These are phyloP conservation scores for Eupeodes latifasciatus DNA, from an alignment of 2,888 invertebrate genomes.

Conservation along the genomic window DNA sequence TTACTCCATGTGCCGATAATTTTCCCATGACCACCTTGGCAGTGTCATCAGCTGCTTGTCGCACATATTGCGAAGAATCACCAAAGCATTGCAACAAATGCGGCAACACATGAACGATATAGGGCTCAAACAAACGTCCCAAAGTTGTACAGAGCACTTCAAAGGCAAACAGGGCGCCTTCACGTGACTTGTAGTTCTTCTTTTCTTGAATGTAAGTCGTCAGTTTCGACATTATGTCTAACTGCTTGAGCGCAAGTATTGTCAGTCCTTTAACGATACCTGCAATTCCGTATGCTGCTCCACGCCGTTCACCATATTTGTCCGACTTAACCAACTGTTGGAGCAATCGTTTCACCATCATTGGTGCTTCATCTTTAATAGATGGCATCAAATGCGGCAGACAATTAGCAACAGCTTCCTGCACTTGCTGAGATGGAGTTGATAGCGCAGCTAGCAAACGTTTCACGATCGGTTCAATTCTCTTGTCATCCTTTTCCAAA, in stretches of 20 bases:
- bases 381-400: conserved; percentile 96
- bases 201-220: conserved; percentile 98
- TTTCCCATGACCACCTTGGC: conserved; percentile 98
- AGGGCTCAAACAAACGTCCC: conserved; percentile 98
- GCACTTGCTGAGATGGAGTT: conserved; percentile 98
- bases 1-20: conserved; percentile 98
- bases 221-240: conserved; percentile 97
- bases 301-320: conserved; percentile 93
- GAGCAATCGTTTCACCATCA: conserved; percentile 93
- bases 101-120: conserved; percentile 98
- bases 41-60: conserved; percentile 98
- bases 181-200: conserved; percentile 96
- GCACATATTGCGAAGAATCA: conserved; percentile 96
- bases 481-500: conserved; percentile 94
- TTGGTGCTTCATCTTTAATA: conserved; percentile 95
- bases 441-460: conserved; percentile 95
- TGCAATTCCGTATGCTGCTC: conserved; percentile 98
- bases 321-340: conserved; percentile 94
- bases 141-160: conserved; percentile 96
- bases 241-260: conserved; percentile 96
- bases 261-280: conserved; percentile 98
- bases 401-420: conserved; percentile 98
- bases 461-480: conserved; percentile 97
- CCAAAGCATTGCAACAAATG: conserved; percentile 98
- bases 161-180: conserved; percentile 98